Evolutionary conservation across 2,113 vertebrate genomes (phyloP), one percentile per base, ranked within the genome.

Genomic region (Pachypanchax playfairii): DNA sequence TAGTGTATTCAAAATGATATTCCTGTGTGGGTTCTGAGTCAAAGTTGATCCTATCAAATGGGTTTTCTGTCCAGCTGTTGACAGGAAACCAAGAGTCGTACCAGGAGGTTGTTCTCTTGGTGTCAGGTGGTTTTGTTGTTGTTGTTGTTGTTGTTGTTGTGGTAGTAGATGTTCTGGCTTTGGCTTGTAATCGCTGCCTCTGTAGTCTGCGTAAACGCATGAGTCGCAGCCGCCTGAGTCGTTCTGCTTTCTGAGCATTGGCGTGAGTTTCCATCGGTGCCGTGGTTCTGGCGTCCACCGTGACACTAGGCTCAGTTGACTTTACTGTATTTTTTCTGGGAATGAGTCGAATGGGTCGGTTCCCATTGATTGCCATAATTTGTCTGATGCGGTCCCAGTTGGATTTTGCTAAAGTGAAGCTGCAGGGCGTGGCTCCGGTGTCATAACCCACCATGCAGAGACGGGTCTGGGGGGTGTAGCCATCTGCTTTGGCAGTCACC

Each of bases 351-450:
- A 98, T 93, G 17, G 95, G 95, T 43, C 91, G 91, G 71, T 94
- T 93, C 29, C 95, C 93, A 0, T 94, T 92, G 73, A 94, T 89
- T 39, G 94, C 94, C 91, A 99, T 90, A 85, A 99, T 98, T 69
- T 96, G 90, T 15, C 92, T 93, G 85, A 99, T 99, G 56, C 97
- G 94, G 46, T 96, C 94, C 97, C 97, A 99, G 91, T 98, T 98
- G 88, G 97, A 99, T 31, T 94, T 95, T 0, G 90, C 82, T 35
- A 99, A 85, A 22, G 93, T 63, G 20, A 99, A 99, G 88, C 94
- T 95, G 91, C 97, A 98, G 48, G 93, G 82, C 0, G 95, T 95
- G 63, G 97, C 96, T 0, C 95, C 96, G 0, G 95, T 90, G 65
- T 98, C 95, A 0, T 96, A 99, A 68, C 95, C 93, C 44, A 99